These are phyloP conservation scores for Semaprochilodus insignis DNA, from an alignment of 2,797 vertebrate species.

Conservation along the genomic window DNA sequence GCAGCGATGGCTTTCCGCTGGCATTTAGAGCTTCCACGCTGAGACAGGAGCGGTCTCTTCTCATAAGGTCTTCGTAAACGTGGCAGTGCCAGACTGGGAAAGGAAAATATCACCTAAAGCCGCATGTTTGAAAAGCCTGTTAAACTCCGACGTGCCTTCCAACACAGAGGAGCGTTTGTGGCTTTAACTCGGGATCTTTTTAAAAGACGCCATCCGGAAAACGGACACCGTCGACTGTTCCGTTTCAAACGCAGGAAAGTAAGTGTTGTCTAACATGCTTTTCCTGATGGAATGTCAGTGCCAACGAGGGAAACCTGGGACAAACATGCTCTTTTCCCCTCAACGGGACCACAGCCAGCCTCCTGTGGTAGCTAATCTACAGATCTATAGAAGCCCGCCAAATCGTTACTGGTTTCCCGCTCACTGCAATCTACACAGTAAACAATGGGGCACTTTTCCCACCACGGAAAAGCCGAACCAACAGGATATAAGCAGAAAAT, in stretches of 20 bases:
- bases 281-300: not conserved
- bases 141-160: constrained; percentile 16
- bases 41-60: not conserved
- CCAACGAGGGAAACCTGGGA: not conserved
- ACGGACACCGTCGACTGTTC: constrained; percentile 5
- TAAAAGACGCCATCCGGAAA: constrained; percentile 8
- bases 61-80: not conserved
- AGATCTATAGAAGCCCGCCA: too few relatives aligned
- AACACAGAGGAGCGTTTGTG: not conserved
- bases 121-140: not conserved
- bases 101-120: constrained; percentile 6
- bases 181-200: not conserved
- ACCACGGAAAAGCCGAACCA: too few relatives aligned
- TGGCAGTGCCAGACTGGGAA: not conserved
- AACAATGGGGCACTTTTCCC: too few relatives aligned
- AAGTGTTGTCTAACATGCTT: not conserved
- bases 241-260: not conserved
- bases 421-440: not conserved
- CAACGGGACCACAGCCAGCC: too few relatives aligned
- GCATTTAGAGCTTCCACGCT: not conserved
- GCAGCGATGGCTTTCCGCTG: not conserved
- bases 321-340: not conserved
- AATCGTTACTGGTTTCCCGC: not conserved
- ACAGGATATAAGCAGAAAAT: too few relatives aligned
- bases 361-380: too few relatives aligned